Evolutionary conservation across 2,797 vertebrate species (phyloP).

Genomic region (Lutjanus argentimaculatus): DNA sequence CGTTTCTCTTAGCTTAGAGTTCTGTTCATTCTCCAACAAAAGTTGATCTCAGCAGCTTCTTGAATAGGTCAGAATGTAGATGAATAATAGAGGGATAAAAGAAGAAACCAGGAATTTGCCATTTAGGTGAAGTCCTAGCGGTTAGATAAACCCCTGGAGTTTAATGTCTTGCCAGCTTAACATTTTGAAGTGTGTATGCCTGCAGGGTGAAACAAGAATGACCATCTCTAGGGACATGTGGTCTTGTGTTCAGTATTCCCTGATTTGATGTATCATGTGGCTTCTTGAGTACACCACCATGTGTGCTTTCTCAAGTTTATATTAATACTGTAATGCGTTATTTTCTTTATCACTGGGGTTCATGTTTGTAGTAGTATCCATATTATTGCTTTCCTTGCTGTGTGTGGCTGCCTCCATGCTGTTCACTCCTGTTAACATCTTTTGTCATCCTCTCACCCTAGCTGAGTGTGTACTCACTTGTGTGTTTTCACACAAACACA

Average conservation of each 20-base stretch:
- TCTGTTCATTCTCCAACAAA: conserved; percentile 21
- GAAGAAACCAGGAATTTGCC: conserved; percentile 25
- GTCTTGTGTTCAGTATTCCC: conserved; percentile 15
- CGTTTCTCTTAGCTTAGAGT: conserved; percentile 27
- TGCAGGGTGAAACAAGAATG: conserved; percentile 35
- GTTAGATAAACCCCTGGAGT: conserved; percentile 37
- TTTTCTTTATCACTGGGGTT: neutral
- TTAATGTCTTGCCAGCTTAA: conserved; percentile 45
- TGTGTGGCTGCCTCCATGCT: conserved; percentile 42
- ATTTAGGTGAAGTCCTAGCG: conserved; percentile 48
- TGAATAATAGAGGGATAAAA: conserved; percentile 47
- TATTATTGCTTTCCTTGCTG: conserved; percentile 33
- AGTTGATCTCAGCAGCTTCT: conserved; percentile 56
- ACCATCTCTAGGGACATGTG: conserved; percentile 23
- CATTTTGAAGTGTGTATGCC: conserved; percentile 57
- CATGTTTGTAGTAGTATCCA: conserved; percentile 17
- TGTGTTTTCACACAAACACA: conserved; percentile 37
- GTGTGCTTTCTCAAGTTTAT: conserved; percentile 32
- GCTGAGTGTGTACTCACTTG: conserved; percentile 58
- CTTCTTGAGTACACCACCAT: conserved; percentile 5
- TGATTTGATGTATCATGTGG: conserved; percentile 27
- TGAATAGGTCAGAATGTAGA: conserved; percentile 54
- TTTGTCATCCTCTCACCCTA: conserved; percentile 68
- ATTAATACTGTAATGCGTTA: conserved; percentile 16
- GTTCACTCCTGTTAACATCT: conserved; percentile 58